A percentile compares a stretch with the other conserved stretches of the same genome.
Evolutionary conservation across 2,113 vertebrate species (phyloP).

Genomic region (Cyprinus carpio): DNA sequence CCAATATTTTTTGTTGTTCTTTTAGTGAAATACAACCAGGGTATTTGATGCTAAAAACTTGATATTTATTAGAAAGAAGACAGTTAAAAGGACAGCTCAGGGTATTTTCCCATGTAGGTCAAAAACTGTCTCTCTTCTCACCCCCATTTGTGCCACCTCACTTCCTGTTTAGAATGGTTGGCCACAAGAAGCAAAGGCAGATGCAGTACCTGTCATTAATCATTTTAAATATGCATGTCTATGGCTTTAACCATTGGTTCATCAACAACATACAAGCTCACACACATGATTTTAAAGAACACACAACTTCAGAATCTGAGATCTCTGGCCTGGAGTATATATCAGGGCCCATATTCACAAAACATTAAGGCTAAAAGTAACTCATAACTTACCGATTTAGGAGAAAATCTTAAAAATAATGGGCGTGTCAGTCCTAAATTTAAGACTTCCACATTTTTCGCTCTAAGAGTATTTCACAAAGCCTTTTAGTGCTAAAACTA

Average conservation of each 20-base stretch:
- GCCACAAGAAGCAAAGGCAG: background rate
- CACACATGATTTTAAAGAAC: too few relatives aligned
- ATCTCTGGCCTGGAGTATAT: background rate
- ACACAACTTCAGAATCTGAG: background rate
- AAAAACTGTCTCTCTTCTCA: background rate
- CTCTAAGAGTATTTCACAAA: too few relatives aligned
- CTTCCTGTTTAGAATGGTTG: background rate
- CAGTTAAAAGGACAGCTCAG: background rate
- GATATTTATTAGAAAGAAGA: too few relatives aligned
- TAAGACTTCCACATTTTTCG: too few relatives aligned
- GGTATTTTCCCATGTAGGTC: background rate
- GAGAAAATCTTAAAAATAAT: too few relatives aligned
- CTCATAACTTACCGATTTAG: too few relatives aligned
- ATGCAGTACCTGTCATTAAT: background rate
- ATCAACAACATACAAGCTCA: background rate
- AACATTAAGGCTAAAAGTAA: too few relatives aligned
- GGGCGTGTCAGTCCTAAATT: too few relatives aligned
- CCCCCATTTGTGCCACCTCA: background rate
- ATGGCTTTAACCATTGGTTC: background rate
- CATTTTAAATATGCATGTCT: background rate
- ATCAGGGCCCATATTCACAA: background rate
- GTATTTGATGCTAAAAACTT: too few relatives aligned
- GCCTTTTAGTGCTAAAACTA: too few relatives aligned
- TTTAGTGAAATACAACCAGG: too few relatives aligned
- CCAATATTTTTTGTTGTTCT: too few relatives aligned